Percentiles rank a stretch among this genome's conserved stretches.
Evolutionary conservation across 2,113 vertebrate species (phyloP).

Genomic region (Progne subis): DNA sequence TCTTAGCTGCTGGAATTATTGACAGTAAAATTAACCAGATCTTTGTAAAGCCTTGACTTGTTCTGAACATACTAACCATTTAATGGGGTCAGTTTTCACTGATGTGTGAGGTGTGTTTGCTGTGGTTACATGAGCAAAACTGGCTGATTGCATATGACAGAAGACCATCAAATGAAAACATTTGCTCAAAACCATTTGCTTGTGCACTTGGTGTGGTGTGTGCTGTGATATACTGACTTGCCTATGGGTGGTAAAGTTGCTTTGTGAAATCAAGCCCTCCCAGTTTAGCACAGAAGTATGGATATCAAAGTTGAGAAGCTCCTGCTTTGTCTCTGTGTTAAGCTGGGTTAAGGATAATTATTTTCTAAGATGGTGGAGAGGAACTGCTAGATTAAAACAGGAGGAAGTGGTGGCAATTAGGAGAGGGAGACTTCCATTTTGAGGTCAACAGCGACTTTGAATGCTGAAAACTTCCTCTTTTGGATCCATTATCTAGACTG

Average conservation of each 20-base stretch:
- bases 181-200: not conserved
- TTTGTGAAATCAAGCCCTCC: not conserved
- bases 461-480: not conserved
- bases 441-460: not conserved
- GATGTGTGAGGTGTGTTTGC: not conserved
- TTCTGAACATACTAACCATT: not conserved
- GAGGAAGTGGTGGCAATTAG: not conserved
- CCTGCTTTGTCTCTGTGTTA: not conserved
- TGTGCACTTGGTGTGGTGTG: accelerated
- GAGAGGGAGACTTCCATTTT: not conserved
- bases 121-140: not conserved
- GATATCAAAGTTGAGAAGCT: not conserved
- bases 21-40: constrained; percentile 20
- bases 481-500: not conserved
- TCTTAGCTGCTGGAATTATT: constrained; percentile 12
- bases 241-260: not conserved
- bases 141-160: not conserved
- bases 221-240: not conserved
- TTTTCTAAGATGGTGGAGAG: not conserved
- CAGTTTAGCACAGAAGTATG: not conserved
- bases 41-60: not conserved
- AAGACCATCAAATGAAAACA: not conserved
- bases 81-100: not conserved
- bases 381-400: not conserved
- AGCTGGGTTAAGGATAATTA: not conserved